These are phyloP conservation scores for Sesia bembeciformis DNA, from an alignment of 2,888 invertebrate genomes.

Conservation along the genomic window DNA sequence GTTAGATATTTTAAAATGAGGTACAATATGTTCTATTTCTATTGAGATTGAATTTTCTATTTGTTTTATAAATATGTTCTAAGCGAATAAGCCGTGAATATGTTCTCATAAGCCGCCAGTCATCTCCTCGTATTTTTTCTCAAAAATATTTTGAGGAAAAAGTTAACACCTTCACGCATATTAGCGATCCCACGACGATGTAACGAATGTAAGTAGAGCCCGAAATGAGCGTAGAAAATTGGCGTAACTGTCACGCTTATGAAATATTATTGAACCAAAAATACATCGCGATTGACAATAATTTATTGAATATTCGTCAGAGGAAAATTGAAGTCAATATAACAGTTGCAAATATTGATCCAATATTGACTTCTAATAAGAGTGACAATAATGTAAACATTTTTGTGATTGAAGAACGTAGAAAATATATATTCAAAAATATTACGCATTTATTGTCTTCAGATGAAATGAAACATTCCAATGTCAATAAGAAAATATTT, in stretches of 20 bases:
- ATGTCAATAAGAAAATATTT: conserved; percentile 31
- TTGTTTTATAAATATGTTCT: too few species aligned
- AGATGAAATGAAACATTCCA: not conserved
- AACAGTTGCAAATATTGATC: not conserved
- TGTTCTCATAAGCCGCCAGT: too few species aligned
- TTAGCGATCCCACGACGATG: conserved; percentile 30
- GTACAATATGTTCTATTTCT: too few species aligned
- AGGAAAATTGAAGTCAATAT: not conserved
- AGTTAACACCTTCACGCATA: conserved; percentile 33
- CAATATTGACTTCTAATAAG: not conserved
- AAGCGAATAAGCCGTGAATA: too few species aligned
- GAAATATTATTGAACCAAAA: not conserved
- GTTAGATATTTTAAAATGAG: too few species aligned
- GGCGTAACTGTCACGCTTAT: conserved; percentile 25
- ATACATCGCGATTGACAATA: not conserved
- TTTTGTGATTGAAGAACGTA: not conserved
- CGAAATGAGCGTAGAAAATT: conserved; percentile 49
- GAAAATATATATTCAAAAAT: not conserved
- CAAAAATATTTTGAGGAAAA: not conserved
- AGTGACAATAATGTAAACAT: too few species aligned
- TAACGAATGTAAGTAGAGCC: conserved; percentile 33
- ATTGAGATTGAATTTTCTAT: too few species aligned
- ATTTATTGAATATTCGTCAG: not conserved
- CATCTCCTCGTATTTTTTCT: not conserved
- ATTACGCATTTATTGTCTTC: conserved; percentile 1